phyloP scores from a whole-genome alignment of 2,888 invertebrate species.

The Lithophane leautieri region DNA sequence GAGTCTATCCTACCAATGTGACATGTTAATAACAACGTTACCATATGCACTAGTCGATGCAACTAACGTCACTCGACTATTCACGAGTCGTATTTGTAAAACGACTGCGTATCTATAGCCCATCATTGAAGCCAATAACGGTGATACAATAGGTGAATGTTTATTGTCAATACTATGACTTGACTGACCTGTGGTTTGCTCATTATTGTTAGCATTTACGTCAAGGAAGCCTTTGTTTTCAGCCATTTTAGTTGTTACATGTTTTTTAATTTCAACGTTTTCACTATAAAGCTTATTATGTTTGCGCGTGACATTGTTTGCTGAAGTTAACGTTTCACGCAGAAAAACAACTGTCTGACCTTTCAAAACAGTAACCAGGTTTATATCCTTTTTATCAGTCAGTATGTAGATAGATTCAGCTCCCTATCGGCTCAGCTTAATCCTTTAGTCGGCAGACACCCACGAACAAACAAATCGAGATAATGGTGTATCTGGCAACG shows the following conservation, averaged over 20 bases:
- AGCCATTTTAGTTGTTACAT: not conserved
- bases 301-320: conserved; percentile 22
- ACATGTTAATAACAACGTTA: conserved; percentile 46
- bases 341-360: conserved; percentile 26
- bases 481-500: conserved; percentile 32
- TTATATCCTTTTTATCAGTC: conserved; percentile 53
- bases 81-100: conserved; percentile 42
- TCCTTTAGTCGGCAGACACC: conserved; percentile 54
- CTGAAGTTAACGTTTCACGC: conserved; percentile 12
- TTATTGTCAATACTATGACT: conserved; percentile 32
- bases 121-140: conserved; percentile 48
- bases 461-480: conserved; percentile 53
- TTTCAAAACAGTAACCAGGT: conserved; percentile 32
- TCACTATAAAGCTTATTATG: conserved; percentile 12
- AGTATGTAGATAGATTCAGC: conserved; percentile 50
- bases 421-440: conserved; percentile 58
- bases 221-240: conserved; percentile 41
- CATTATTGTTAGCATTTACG: conserved; percentile 37
- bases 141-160: conserved; percentile 55
- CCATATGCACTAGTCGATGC: conserved; percentile 38
- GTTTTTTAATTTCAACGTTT: conserved; percentile 7
- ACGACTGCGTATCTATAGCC: conserved; percentile 30
- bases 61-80: conserved; percentile 48
- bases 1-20: not conserved
- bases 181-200: conserved; percentile 27